Percentiles rank a stretch among this genome's conserved stretches.
Conservation (phyloP, 2,113 vertebrate genomes). For the Pan troglodytes region NHGRI_mPanTro3-v2.1_pri NC_086015.1:53309001-53309500, state of each 20-base stretch:
- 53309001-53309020: slow-evolving; percentile 1
- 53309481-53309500: not conserved
- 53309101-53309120: slow-evolving; percentile 83
- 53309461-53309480: not conserved
- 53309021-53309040: slow-evolving; percentile 97
- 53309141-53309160: slow-evolving; percentile 94
- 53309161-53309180: slow-evolving; percentile 97
- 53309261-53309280: not conserved
- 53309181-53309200: slow-evolving; percentile 80
- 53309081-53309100: slow-evolving; percentile 69
- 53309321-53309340: not conserved
- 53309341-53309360: not conserved
- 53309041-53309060: slow-evolving; percentile 83
- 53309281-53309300: not conserved
- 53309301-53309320: not conserved
- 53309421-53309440: not conserved
- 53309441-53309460: not conserved
- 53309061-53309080: slow-evolving; percentile 48
- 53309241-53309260: not conserved
- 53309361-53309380: not conserved
- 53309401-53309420: not conserved
- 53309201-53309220: not conserved
- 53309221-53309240: not conserved
- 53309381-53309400: not conserved
- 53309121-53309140: slow-evolving; percentile 80